A percentile compares a stretch with the other conserved stretches of the same genome.
Conservation (phyloP, 1,140 invertebrate genomes). For the Drosophila ogumai region DNA sequence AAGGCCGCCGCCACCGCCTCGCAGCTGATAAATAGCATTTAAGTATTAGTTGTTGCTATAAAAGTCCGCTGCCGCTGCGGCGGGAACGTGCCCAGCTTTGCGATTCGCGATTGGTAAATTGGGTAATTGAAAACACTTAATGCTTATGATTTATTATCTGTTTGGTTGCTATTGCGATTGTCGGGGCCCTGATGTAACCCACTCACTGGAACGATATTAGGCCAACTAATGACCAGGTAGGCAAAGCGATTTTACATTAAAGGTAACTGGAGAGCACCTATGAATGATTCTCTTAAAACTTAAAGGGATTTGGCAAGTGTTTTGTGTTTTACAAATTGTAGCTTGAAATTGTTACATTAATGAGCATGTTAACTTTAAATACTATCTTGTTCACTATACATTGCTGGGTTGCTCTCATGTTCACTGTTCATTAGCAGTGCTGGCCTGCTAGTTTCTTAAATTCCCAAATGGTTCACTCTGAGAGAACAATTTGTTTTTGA, state of each 20-base stretch:
- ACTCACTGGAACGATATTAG: conserved; percentile 7
- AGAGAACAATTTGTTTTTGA: too few species aligned
- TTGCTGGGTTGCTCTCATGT: too few species aligned
- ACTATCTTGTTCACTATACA: too few species aligned
- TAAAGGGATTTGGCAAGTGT: too few species aligned
- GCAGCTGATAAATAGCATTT: conserved; percentile 76
- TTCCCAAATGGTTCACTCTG: too few species aligned
- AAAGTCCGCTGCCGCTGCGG: conserved; percentile 6
- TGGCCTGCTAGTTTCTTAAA: too few species aligned
- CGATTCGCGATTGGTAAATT: conserved; percentile 82
- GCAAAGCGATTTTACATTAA: not conserved
- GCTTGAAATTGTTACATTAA: too few species aligned
- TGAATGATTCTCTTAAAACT: too few species aligned
- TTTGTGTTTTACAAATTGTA: too few species aligned
- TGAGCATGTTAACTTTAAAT: too few species aligned
- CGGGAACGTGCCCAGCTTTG: conserved; percentile 73
- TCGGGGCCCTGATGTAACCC: conserved; percentile 44
- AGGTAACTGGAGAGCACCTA: not conserved
- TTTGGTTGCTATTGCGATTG: conserved; percentile 22
- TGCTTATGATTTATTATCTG: conserved; percentile 78
- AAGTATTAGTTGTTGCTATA: conserved; percentile 60
- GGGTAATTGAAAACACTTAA: conserved; percentile 82
- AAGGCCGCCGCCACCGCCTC: conserved; percentile 35
- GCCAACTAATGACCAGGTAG: conserved; percentile 12
- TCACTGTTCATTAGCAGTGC: too few species aligned